These are phyloP conservation scores for Echiichthys vipera DNA, from an alignment of 2,797 vertebrate genomes.

Conservation along the genomic window DNA sequence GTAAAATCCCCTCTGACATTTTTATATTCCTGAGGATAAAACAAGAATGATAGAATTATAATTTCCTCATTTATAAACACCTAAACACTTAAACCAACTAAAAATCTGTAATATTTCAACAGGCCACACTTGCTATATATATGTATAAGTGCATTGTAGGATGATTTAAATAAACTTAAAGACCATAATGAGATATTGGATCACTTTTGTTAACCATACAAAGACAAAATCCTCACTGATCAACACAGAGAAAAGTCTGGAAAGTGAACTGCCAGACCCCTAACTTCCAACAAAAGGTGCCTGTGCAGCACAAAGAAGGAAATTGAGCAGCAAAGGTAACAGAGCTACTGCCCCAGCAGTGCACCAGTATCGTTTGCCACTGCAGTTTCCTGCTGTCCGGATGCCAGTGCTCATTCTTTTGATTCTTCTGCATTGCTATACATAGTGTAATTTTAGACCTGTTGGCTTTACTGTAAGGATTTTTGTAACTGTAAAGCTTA, in stretches of 20 bases:
- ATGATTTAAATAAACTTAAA: not conserved
- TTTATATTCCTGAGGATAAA: not conserved
- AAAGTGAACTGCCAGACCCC: not conserved
- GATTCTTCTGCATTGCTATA: not conserved
- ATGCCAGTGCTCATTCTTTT: not conserved
- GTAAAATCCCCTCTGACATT: not conserved
- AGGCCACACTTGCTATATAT: not conserved
- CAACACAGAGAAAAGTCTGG: not conserved
- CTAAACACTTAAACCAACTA: not conserved
- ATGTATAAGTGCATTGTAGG: not conserved
- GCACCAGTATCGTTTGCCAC: conserved; percentile 50
- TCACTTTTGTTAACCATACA: not conserved
- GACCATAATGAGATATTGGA: not conserved
- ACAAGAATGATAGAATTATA: not conserved
- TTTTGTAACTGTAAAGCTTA: not conserved
- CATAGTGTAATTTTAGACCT: conserved; percentile 1
- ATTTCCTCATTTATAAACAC: not conserved
- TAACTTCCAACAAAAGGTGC: not conserved
- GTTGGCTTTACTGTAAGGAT: not conserved
- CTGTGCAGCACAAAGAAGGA: not conserved
- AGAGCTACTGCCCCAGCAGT: conserved; percentile 42
- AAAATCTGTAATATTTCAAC: not conserved
- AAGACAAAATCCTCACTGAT: not conserved
- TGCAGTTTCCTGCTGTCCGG: conserved; percentile 44
- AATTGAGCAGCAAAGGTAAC: not conserved